Percentiles rank a stretch among this genome's conserved stretches.
These are phyloP conservation scores for Cyclopterus lumpus DNA, from an alignment of 2,797 vertebrate genomes.

Conservation along the genomic window DNA sequence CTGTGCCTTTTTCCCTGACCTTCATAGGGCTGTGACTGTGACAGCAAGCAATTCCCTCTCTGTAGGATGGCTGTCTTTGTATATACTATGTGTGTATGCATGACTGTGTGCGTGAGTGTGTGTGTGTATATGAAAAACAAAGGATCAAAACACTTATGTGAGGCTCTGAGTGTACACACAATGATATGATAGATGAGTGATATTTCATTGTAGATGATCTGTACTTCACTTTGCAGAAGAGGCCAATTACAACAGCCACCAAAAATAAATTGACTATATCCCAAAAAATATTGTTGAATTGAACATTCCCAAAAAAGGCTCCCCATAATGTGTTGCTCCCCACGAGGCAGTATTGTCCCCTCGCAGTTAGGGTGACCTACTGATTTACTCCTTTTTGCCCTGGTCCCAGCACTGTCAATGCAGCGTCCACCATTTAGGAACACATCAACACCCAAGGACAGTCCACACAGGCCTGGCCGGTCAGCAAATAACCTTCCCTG, in stretches of 20 bases:
- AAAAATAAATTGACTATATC: conserved; percentile 20
- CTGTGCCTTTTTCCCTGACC: conserved; percentile 79
- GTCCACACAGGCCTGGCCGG: conserved; percentile 47
- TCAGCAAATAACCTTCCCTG: conserved; percentile 70
- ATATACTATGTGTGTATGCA: conserved; percentile 4
- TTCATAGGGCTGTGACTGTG: conserved; percentile 73
- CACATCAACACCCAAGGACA: conserved; percentile 68
- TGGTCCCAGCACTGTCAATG: conserved; percentile 70
- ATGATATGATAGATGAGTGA: not conserved
- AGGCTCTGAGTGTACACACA: conserved; percentile 14
- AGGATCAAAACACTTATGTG: conserved; percentile 12
- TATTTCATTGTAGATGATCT: not conserved
- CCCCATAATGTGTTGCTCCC: not conserved
- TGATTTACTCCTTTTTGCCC: conserved; percentile 78
- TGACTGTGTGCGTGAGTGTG: not conserved
- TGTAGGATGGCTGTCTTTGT: conserved; percentile 35
- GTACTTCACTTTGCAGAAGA: conserved; percentile 26
- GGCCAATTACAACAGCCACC: conserved; percentile 13
- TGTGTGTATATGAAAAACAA: conserved; percentile 2
- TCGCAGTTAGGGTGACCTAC: conserved; percentile 65
- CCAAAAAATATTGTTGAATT: conserved; percentile 27
- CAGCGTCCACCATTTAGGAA: conserved; percentile 60
- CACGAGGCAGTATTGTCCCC: conserved; percentile 18
- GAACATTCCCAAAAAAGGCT: conserved; percentile 22
- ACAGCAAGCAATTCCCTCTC: conserved; percentile 63